Base-by-base conservation (phyloP, 2,888 invertebrate genomes). In the Brachypalpus laphriformis region DNA sequence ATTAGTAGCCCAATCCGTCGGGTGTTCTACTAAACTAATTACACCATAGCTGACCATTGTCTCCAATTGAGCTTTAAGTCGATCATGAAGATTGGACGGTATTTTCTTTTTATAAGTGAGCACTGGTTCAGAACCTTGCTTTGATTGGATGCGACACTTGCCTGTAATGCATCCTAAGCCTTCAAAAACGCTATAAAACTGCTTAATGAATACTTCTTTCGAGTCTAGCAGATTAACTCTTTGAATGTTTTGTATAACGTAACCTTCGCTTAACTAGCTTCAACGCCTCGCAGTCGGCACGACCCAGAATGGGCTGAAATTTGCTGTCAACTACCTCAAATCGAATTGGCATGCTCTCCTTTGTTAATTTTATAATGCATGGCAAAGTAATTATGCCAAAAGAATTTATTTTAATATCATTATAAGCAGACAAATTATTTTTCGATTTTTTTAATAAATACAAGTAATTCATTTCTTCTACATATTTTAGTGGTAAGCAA, bases 1-100 rank as follows among this genome's bases (percentile, higher is more conserved):
- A 42, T 66, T 68, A 61, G 78, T 83, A n/a, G 77, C 83, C 87
- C 82, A 86, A 40, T 87, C 81, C 9, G 72, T 86, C 37, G 82
- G 80, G 42, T 86, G 72, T n/a, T 83, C 71, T n/a, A 86, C 77
- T 20, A 20, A 51, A 72, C 82, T 78, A 49, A 86, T 82, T 8
- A 82, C 78, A 57, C 57, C 66, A 25, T 71, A 63, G 1, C 40
- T 47, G n/a, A 68, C 61, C 72, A 86, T 74, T 22, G 6, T 2
- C 0, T 87, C 37, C 8, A 81, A 49, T 56, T 81, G 63, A 8
- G 16, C 11, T 37, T 77, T 86, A 0, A 81, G 34, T 34, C 66
- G 49, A 49, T 82, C 51, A 54, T 25, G 34, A 0, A 86, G 9
- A 47, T 16, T 61, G 1, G 51, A 49, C 8, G 86, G 86, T 9